These are phyloP conservation scores for Trimorus sp. DNA, from an alignment of 2,888 invertebrate species.

Conservation along the genomic window DNA sequence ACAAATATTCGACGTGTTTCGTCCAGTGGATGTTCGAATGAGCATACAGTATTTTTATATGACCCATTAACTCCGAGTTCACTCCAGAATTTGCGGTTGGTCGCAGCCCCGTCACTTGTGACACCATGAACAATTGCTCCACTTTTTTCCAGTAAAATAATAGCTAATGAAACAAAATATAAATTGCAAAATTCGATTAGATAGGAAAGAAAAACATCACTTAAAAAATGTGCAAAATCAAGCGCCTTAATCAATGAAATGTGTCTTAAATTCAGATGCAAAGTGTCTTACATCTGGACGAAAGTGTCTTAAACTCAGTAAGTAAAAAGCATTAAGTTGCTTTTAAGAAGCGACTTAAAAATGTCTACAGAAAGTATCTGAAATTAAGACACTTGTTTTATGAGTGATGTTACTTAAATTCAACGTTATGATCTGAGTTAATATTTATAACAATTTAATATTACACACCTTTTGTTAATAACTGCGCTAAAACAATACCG, in stretches of 20 bases:
- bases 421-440: too few species aligned
- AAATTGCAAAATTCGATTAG: neutral
- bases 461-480: slow-evolving; percentile 14
- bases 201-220: neutral
- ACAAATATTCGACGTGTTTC: slow-evolving; percentile 22
- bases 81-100: slow-evolving; percentile 12
- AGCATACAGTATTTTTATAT: slow-evolving; percentile 6
- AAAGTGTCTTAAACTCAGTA: too few species aligned
- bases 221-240: too few species aligned
- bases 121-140: slow-evolving; percentile 13
- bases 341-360: too few species aligned
- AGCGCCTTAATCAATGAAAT: too few species aligned
- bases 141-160: slow-evolving; percentile 10
- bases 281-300: too few species aligned
- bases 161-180: slow-evolving; percentile 1
- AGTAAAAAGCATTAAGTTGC: too few species aligned
- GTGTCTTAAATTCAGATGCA: too few species aligned
- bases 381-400: too few species aligned
- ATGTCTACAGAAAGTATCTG: too few species aligned
- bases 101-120: slow-evolving; percentile 10
- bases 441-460: neutral
- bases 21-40: slow-evolving; percentile 16
- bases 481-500: slow-evolving; percentile 9
- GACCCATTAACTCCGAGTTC: slow-evolving; percentile 5
- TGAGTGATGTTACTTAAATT: too few species aligned